Evolutionary conservation across 1,140 invertebrate species (phyloP).

Genomic region (Euwallacea similis): DNA sequence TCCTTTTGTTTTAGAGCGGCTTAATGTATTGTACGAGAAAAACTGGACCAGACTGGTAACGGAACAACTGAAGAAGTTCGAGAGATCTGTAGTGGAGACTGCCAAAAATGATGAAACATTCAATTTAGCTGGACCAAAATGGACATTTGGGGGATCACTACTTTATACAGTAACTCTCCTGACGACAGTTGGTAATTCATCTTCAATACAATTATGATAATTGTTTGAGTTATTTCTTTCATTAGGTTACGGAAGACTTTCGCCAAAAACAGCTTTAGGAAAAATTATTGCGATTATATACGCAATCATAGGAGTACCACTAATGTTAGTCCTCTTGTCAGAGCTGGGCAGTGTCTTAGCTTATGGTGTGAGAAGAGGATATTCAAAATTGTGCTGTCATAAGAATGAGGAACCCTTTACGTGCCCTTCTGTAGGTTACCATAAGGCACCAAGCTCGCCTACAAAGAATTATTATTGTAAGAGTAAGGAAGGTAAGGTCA

Average conservation of each 20-base stretch:
- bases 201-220: neutral
- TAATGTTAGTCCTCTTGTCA: slow-evolving; percentile 84
- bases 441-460: slow-evolving; percentile 51
- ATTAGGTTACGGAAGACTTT: slow-evolving; percentile 77
- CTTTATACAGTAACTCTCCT: slow-evolving; percentile 82
- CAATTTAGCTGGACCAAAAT: slow-evolving; percentile 55
- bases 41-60: slow-evolving; percentile 81
- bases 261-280: slow-evolving; percentile 74
- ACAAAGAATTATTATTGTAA: slow-evolving; percentile 45
- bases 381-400: slow-evolving; percentile 67
- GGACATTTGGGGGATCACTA: slow-evolving; percentile 78
- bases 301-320: slow-evolving; percentile 79
- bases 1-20: slow-evolving; percentile 64
- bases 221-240: slow-evolving; percentile 19
- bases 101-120: slow-evolving; percentile 58
- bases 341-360: slow-evolving; percentile 83
- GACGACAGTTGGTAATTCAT: slow-evolving; percentile 76
- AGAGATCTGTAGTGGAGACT: slow-evolving; percentile 73
- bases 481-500: slow-evolving; percentile 45
- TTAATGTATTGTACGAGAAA: slow-evolving; percentile 78
- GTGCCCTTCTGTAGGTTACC: slow-evolving; percentile 47
- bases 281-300: slow-evolving; percentile 86
- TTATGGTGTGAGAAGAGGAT: slow-evolving; percentile 69
- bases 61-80: slow-evolving; percentile 74
- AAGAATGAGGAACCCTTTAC: slow-evolving; percentile 41